phyloP scores from a whole-genome alignment of 2,113 vertebrate genomes.

The Sorex fumeus region DNA sequence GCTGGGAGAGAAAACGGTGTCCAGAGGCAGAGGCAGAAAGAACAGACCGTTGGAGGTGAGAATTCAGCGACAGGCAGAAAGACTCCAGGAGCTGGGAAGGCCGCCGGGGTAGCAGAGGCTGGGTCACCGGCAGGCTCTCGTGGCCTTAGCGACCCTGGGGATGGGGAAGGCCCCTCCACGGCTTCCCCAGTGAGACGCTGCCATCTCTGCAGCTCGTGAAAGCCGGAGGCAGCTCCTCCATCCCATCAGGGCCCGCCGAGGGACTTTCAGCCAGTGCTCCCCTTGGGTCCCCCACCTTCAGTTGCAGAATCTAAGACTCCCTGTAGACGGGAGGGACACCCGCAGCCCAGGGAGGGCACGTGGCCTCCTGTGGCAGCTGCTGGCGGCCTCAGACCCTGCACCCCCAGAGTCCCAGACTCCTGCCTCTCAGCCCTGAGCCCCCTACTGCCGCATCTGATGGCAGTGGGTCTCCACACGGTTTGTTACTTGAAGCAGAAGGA shows the following conservation, averaged over 20 bases:
- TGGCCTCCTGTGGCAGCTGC: constrained; percentile 12
- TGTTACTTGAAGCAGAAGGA: constrained; percentile 92
- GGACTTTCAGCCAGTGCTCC: background rate
- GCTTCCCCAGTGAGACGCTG: constrained; percentile 76
- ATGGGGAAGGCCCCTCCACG: background rate
- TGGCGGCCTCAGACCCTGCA: background rate
- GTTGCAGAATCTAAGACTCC: constrained; percentile 26
- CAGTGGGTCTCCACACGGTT: constrained; percentile 22
- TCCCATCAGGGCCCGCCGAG: background rate
- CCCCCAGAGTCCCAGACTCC: background rate
- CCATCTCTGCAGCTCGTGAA: background rate
- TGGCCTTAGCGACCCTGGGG: constrained; percentile 6
- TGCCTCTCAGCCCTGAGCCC: constrained; percentile 41
- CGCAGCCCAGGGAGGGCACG: constrained; percentile 36
- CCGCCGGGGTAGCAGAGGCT: background rate
- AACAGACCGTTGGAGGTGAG: constrained; percentile 64
- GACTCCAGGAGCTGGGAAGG: background rate
- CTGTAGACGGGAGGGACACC: background rate
- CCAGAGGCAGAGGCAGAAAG: constrained; percentile 73
- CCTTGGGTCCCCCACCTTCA: background rate
- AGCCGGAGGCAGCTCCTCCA: background rate
- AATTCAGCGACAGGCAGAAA: constrained; percentile 72
- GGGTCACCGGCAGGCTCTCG: constrained; percentile 24
- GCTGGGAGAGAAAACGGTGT: constrained; percentile 45
- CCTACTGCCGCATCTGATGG: constrained; percentile 52